Evolutionary conservation across 2,113 vertebrate genomes (phyloP).

Genomic region (Blennius ocellaris): DNA sequence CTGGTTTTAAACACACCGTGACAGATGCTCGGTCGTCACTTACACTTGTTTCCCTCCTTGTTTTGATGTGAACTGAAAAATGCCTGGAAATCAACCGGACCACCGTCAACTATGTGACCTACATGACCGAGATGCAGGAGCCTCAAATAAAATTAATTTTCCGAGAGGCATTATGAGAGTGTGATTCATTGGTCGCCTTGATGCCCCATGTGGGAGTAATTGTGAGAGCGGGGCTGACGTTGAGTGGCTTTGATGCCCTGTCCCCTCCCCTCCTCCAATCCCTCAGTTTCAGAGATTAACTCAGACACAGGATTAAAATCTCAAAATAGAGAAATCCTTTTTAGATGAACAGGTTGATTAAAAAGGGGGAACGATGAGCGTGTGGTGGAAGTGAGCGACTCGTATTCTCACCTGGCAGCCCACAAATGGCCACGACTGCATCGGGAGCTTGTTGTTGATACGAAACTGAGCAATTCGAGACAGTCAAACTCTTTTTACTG

Average conservation of each 20-base stretch:
- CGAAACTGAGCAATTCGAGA: background rate
- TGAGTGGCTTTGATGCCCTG: constrained; percentile 72
- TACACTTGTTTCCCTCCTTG: constrained; percentile 6
- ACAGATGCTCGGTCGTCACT: constrained; percentile 24
- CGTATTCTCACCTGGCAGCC: constrained; percentile 53
- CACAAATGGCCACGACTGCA: constrained; percentile 4
- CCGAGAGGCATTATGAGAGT: constrained; percentile 70
- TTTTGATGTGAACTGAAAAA: constrained; percentile 59
- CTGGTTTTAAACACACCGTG: constrained; percentile 13
- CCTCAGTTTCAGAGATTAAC: constrained; percentile 80
- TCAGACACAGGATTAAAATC: constrained; percentile 81
- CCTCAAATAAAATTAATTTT: constrained; percentile 77
- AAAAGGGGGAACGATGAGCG: constrained; percentile 62
- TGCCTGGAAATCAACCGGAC: constrained; percentile 43
- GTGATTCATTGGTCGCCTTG: constrained; percentile 67
- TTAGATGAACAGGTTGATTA: constrained; percentile 78
- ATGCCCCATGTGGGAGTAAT: constrained; percentile 66
- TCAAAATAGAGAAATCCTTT: constrained; percentile 84
- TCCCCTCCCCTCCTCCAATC: constrained; percentile 72
- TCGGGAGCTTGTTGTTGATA: constrained; percentile 6
- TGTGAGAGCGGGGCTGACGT: constrained; percentile 65
- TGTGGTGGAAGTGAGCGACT: constrained; percentile 40
- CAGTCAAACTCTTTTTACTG: no score
- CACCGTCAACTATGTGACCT: constrained; percentile 69
- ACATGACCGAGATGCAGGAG: constrained; percentile 57